phyloP scores from a whole-genome alignment of 2,888 invertebrate genomes.

The Eupithecia tripunctaria region DNA sequence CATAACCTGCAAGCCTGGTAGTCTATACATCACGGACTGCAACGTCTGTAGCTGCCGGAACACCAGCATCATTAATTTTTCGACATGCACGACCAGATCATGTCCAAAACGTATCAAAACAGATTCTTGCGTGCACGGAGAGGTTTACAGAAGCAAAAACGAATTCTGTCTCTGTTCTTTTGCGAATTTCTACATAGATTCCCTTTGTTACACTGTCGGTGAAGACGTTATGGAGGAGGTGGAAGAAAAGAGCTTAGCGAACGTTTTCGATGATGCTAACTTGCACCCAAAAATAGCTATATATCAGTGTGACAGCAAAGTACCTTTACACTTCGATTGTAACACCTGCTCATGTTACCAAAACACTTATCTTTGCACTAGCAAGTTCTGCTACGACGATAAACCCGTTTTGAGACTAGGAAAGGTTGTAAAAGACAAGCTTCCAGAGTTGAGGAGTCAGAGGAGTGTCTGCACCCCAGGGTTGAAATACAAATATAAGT shows the following conservation, averaged over 20 bases:
- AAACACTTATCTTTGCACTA: slow-evolving; percentile 42
- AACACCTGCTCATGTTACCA: slow-evolving; percentile 55
- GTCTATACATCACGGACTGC: slow-evolving; percentile 59
- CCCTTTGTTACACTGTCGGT: slow-evolving; percentile 53
- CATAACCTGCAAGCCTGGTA: slow-evolving; percentile 52
- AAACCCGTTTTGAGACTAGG: slow-evolving; percentile 29
- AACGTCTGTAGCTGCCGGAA: slow-evolving; percentile 60
- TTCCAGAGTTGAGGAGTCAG: slow-evolving; percentile 48
- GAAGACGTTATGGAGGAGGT: slow-evolving; percentile 49
- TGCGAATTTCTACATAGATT: slow-evolving; percentile 58
- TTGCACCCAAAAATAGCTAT: slow-evolving; percentile 38
- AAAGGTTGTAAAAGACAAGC: background rate
- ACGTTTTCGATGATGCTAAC: slow-evolving; percentile 45
- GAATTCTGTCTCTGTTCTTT: slow-evolving; percentile 64
- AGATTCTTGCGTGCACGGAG: slow-evolving; percentile 56
- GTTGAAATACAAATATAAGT: slow-evolving; percentile 55
- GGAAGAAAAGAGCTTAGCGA: slow-evolving; percentile 35
- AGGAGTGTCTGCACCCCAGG: slow-evolving; percentile 53
- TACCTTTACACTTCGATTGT: slow-evolving; percentile 54
- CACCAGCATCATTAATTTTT: slow-evolving; percentile 39
- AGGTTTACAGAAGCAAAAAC: slow-evolving; percentile 50
- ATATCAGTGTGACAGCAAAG: slow-evolving; percentile 21
- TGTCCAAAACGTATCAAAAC: slow-evolving; percentile 54
- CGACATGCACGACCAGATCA: slow-evolving; percentile 55
- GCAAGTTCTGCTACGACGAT: slow-evolving; percentile 6